Evolutionary conservation across 92 coral and sea anemone genomes (phyloP).

Genomic region (Ricordea florida): DNA sequence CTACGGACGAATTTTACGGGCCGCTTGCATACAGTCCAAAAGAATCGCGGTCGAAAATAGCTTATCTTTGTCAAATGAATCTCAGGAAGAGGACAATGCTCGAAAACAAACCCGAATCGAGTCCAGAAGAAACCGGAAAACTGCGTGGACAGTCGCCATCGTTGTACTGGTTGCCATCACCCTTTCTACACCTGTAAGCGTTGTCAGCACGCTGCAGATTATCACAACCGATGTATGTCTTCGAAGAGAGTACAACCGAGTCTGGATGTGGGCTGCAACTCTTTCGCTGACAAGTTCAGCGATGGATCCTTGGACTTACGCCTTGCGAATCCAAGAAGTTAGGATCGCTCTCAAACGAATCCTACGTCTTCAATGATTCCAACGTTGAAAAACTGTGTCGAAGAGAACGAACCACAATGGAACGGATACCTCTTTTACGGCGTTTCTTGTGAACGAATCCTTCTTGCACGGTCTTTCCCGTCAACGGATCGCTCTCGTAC

Average conservation of each 20-base stretch:
- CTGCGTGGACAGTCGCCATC: conserved; percentile 73
- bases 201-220: conserved; percentile 52
- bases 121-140: conserved; percentile 55
- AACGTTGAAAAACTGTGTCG: too few species aligned
- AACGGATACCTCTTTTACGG: too few species aligned
- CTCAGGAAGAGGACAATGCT: not conserved
- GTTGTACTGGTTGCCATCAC: conserved; percentile 47
- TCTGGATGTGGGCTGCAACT: conserved; percentile 69
- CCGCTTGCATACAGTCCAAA: conserved; percentile 51
- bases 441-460: too few species aligned
- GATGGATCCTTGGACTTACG: conserved; percentile 80
- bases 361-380: not conserved
- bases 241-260: conserved; percentile 19
- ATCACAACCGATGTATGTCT: conserved; percentile 29
- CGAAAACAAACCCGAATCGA: conserved; percentile 27
- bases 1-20: conserved; percentile 46
- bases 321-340: conserved; percentile 61
- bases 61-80: not conserved
- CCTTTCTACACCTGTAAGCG: conserved; percentile 51
- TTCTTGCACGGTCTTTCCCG: too few species aligned
- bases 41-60: conserved; percentile 30
- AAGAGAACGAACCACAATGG: too few species aligned
- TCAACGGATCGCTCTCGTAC: too few species aligned
- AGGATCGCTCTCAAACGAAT: conserved; percentile 42
- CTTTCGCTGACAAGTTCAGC: conserved; percentile 62